Percentiles rank a stretch among this genome's conserved stretches.
These are phyloP conservation scores for Montipora capitata DNA, from an alignment of 92 coral and sea anemone species.

Conservation along the genomic window DNA sequence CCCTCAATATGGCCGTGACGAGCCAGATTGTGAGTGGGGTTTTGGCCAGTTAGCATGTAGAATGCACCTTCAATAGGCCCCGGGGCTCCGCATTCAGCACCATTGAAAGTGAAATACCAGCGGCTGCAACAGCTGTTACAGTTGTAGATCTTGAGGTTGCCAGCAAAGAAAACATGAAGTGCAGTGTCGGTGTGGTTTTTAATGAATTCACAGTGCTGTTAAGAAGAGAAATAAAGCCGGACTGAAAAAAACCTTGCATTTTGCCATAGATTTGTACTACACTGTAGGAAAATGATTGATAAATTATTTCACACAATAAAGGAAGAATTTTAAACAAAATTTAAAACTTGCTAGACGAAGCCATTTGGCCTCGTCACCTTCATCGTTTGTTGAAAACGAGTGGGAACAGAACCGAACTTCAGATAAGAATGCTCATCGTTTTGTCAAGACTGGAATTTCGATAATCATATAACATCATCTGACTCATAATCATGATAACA, in stretches of 20 bases:
- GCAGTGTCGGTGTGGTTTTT: constrained; percentile 21
- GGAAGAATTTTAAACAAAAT: no score
- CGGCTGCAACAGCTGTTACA: constrained; percentile 65
- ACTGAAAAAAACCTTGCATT: no score
- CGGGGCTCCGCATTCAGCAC: constrained; percentile 61
- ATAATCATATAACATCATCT: no score
- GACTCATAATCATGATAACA: no score
- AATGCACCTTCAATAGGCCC: constrained; percentile 59
- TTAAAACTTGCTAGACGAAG: no score
- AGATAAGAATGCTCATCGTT: no score
- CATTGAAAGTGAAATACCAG: constrained; percentile 76
- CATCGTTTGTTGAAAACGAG: no score
- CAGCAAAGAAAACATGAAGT: constrained; percentile 48
- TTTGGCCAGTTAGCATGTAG: neutral
- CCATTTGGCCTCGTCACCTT: no score
- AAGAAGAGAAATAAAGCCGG: neutral
- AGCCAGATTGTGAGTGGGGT: neutral
- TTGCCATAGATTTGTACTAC: no score
- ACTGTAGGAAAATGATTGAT: neutral
- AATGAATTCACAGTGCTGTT: constrained; percentile 17
- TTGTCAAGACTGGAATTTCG: no score
- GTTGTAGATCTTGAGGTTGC: constrained; percentile 12
- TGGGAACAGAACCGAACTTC: no score
- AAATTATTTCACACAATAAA: no score
- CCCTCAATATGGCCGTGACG: constrained; percentile 11